Evolutionary conservation across 2,888 invertebrate genomes (phyloP).

Genomic region (Bugulina stolonifera): DNA sequence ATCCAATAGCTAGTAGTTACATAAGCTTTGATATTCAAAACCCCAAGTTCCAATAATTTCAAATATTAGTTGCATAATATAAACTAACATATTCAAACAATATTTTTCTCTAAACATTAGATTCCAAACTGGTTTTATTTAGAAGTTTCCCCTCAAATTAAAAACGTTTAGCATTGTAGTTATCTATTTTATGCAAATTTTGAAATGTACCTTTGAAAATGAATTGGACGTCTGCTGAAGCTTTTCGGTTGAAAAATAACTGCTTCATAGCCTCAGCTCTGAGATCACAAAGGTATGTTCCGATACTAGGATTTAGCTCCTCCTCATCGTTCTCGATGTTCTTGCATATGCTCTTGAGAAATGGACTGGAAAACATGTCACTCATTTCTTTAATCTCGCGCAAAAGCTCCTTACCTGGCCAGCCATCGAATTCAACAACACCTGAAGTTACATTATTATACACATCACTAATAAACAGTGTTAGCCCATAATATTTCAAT

Average conservation of each 20-base stretch:
- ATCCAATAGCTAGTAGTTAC: no score
- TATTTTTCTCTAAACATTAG: no score
- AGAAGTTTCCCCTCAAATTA: no score
- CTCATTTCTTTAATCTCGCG: slow-evolving; percentile 37
- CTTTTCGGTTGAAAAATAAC: slow-evolving; percentile 36
- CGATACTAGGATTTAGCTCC: slow-evolving; percentile 47
- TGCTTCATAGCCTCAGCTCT: slow-evolving; percentile 41
- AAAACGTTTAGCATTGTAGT: no score
- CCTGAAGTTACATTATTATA: slow-evolving; percentile 34
- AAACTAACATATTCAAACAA: no score
- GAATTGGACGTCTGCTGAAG: slow-evolving; percentile 41
- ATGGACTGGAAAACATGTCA: slow-evolving; percentile 36
- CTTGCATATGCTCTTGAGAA: slow-evolving; percentile 41
- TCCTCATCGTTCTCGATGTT: slow-evolving; percentile 43
- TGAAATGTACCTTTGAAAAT: slow-evolving; percentile 44
- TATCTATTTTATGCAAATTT: no score
- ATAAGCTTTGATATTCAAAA: no score
- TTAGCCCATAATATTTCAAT: no score
- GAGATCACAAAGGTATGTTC: slow-evolving; percentile 44
- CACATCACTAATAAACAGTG: no score
- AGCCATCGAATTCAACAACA: slow-evolving; percentile 36
- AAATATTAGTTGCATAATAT: no score
- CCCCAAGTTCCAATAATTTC: no score
- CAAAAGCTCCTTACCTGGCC: slow-evolving; percentile 31
- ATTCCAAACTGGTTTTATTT: no score